Base-by-base conservation (phyloP, 2,888 invertebrate species). In the Dascillus cervinus region DNA sequence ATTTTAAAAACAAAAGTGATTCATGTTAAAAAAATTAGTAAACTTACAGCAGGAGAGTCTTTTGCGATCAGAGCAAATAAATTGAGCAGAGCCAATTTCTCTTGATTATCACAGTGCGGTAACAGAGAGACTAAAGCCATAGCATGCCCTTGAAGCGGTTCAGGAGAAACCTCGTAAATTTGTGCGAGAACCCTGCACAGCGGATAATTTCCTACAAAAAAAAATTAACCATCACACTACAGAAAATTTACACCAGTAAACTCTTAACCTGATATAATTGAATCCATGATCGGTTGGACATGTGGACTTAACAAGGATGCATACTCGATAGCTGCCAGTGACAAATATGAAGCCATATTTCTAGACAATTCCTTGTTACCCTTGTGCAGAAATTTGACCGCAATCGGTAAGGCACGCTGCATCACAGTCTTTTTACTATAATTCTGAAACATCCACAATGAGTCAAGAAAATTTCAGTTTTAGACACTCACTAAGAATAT, bases 281-380 rank as follows among this genome's bases (percentile, higher is more conserved):
- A 90, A 59, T 87, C 85, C 71, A 94, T 85, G 33, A 94, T 89
- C 3, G 86, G 83, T 46, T 88, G 83, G 29, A 91, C 84, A 61
- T 92, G 88, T 6, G 85, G 82, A 47, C 89, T 85, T 21, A 95
- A 67, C 41, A 92, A 66, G 40, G 81, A 79, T 2, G 90, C 85
- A 65, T 92, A 89, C 56, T 91, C 88, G 37, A 90, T 88, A 29
- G 92, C 92, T 8, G 92, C 92, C 44, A 95, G 67, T 0, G 91
- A 91, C 28, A 95, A 72, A 63, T 95, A 95, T 28, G 89, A 84
- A 21, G 91, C 88, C 72, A 92, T 82, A 60, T 90, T 91, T 35
- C 89, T 72, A 1, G 87, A 87, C 40, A 95, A 72, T 62, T 92
- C 92, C 42, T 81, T 77, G 64, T 94, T 94, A 31, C 88, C 87